Base-by-base conservation (phyloP, 2,888 invertebrate species). In the Hypomecis atomaria region DNA sequence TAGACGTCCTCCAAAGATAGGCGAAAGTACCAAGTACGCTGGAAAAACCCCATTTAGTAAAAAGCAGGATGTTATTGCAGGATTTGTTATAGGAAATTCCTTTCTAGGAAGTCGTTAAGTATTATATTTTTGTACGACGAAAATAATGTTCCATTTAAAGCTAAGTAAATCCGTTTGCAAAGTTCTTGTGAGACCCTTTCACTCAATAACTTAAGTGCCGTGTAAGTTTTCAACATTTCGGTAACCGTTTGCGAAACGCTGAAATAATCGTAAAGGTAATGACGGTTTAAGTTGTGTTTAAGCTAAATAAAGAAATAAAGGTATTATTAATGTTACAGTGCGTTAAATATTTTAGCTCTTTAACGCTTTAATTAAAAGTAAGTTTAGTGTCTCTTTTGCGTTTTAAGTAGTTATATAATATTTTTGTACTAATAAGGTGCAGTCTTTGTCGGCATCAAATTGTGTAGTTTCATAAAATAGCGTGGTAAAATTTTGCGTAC, bases 1-100 rank as follows among this genome's bases (percentile, higher is more conserved):
- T 49, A 13, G 65, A 55, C 57, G 70, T 71, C 75, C 74, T 76
- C 71, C 69, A 56, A 53, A 42, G 44, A 54, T 9, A 64, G 38
- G 57, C 42, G 70, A 73, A 73, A 72, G 72, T 69, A 43, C 54
- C 65, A 63, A 58, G 40, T 59, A 59, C 56, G 38, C 34, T 54
- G 69, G 69, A 62, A 72, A 72, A 71, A 62, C 71, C 71, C 53
- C 53, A 58, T 58, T 23, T 45, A 61, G 61, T 66, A 54, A 40
- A 58, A 45, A 63, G 57, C 65, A 63, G 69, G 53, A 69, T 66
- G 62, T 65, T 61, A 56, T 67, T 45, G 10, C 59, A 60, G 65
- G 65, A 63, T 62, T 65, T 55, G 42, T 36, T 60, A 58, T 47
- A 66, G 70, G 69, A 69, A 72, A 72, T 67, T 48, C 65, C 64